phyloP scores from a whole-genome alignment of 2,797 vertebrate species.

The Thunnus albacares region DNA sequence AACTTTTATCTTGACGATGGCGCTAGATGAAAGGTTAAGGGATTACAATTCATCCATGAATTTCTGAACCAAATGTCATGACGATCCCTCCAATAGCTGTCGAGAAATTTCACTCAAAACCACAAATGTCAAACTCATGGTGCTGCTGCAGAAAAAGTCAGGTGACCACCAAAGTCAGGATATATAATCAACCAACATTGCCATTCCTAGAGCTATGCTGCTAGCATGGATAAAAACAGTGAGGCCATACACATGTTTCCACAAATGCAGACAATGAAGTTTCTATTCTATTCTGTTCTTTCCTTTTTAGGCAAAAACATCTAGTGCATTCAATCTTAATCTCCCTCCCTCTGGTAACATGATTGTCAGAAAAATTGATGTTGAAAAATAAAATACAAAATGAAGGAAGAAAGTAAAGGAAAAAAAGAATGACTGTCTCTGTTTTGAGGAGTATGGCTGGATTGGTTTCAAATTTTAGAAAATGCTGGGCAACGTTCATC shows the following conservation, averaged over 20 bases:
- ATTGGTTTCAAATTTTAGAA: not conserved
- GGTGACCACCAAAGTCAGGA: too few relatives aligned
- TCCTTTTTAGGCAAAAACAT: not conserved
- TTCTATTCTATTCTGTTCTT: not conserved
- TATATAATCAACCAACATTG: too few relatives aligned
- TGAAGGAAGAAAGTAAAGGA: too few relatives aligned
- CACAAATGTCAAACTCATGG: not conserved
- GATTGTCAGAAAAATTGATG: not conserved
- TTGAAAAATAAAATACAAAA: not conserved
- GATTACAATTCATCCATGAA: not conserved
- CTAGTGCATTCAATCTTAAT: not conserved
- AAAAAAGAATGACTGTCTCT: not conserved
- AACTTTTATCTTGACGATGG: not conserved
- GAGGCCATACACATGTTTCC: not conserved
- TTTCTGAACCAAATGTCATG: not conserved
- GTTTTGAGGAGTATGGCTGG: not conserved
- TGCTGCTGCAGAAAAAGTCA: too few relatives aligned
- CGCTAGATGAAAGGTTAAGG: not conserved
- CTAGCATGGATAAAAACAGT: not conserved
- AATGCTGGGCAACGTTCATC: not conserved
- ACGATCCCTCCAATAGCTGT: not conserved
- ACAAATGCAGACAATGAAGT: not conserved
- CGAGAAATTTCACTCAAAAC: too few relatives aligned
- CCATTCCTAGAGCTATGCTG: too few relatives aligned
- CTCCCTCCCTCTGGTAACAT: not conserved